Evolutionary conservation across 2,113 vertebrate genomes (phyloP).

Genomic region (Perccottus glenii): DNA sequence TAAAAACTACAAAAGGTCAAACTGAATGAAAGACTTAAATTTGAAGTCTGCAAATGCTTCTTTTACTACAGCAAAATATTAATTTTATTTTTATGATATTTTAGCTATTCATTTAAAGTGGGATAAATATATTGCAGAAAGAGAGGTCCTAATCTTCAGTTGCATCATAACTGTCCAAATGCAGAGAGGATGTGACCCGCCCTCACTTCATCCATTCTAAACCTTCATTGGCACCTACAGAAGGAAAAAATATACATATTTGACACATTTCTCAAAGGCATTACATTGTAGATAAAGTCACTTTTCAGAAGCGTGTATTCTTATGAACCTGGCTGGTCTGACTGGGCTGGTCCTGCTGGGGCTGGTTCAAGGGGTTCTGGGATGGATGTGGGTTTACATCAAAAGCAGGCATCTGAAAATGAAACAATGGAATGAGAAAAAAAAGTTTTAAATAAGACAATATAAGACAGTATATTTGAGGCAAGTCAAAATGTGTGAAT

Average conservation of each 20-base stretch:
- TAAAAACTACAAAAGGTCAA: constrained; percentile 23
- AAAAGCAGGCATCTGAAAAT: constrained; percentile 51
- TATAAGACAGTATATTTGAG: no score
- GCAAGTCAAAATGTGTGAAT: neutral
- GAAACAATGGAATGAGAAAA: no score
- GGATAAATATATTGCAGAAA: constrained; percentile 1
- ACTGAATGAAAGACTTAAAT: constrained; percentile 21
- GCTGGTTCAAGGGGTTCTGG: constrained; percentile 57
- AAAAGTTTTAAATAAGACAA: neutral
- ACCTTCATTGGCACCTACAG: constrained; percentile 52
- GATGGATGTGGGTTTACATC: constrained; percentile 55
- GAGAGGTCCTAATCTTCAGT: constrained; percentile 2
- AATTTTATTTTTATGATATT: constrained; percentile 1
- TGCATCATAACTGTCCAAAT: neutral
- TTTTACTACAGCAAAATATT: neutral
- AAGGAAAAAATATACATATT: constrained; percentile 15
- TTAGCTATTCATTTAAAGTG: constrained; percentile 7
- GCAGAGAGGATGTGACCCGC: neutral
- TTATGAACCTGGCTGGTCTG: constrained; percentile 65
- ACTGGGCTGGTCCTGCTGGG: constrained; percentile 63
- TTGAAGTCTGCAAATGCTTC: constrained; percentile 10
- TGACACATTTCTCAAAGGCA: neutral
- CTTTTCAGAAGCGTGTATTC: neutral
- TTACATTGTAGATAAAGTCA: neutral
- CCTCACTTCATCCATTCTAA: constrained; percentile 21